Percentiles rank a stretch among this genome's conserved stretches.
phyloP scores from a whole-genome alignment of 2,888 invertebrate species.

The Hemistola chrysoprasaria region DNA sequence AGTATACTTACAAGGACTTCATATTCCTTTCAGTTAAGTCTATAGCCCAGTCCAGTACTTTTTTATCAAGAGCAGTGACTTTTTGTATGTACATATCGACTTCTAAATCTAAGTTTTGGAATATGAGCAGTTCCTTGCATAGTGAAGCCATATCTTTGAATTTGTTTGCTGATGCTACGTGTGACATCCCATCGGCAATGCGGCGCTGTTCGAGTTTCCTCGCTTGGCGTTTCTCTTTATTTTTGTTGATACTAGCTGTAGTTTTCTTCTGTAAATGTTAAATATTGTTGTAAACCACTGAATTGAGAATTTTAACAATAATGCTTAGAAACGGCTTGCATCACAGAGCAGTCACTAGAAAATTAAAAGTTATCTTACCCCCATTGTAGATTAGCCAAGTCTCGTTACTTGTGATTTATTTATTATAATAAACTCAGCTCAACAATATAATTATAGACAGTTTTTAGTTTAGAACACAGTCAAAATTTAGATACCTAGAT shows the following conservation, averaged over 20 bases:
- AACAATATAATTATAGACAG: no score
- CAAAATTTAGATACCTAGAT: no score
- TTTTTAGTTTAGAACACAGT: no score
- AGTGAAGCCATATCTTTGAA: slow-evolving; percentile 81
- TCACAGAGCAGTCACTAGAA: neutral
- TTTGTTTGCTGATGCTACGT: slow-evolving; percentile 84
- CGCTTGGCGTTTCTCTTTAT: slow-evolving; percentile 84
- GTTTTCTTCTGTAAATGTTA: slow-evolving; percentile 74
- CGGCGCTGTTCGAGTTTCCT: slow-evolving; percentile 83
- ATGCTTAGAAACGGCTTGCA: no score
- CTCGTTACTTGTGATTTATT: no score
- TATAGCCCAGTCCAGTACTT: slow-evolving; percentile 86
- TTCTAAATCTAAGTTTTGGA: slow-evolving; percentile 81
- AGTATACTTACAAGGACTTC: slow-evolving; percentile 85
- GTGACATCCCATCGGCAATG: slow-evolving; percentile 82
- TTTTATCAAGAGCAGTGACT: slow-evolving; percentile 80
- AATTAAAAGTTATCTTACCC: slow-evolving; percentile 43
- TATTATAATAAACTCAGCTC: no score
- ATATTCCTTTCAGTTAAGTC: slow-evolving; percentile 90
- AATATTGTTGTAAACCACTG: neutral
- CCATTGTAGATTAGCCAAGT: slow-evolving; percentile 31
- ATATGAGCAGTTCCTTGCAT: slow-evolving; percentile 84
- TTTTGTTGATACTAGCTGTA: slow-evolving; percentile 65
- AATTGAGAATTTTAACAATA: slow-evolving; percentile 2
- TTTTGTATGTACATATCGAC: slow-evolving; percentile 83